Base-by-base conservation (phyloP, 2,888 invertebrate genomes). In the Cordylochernes scorpioides region DNA sequence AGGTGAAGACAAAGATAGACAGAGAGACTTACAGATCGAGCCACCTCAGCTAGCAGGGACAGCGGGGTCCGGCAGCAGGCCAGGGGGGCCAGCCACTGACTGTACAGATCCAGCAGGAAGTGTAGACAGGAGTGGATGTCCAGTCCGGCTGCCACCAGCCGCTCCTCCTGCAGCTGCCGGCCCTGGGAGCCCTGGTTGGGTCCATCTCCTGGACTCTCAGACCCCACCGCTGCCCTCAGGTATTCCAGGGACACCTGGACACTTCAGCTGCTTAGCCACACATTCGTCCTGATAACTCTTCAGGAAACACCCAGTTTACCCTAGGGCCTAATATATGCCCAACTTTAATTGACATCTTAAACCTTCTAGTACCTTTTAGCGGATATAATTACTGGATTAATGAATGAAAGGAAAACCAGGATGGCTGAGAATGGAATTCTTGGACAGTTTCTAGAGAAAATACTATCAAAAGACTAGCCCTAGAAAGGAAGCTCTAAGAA, bases 41-140 rank as follows among this genome's bases (percentile, higher is more conserved):
- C 47, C 1, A 52, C 49, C 36, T 53, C 52, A 36, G 53, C 52
- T 25, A 54, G 44, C 29, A 54, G 43, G 43, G 49, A 46, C 5
- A 56, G 45, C 2, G 54, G 50, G 13, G 49, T 48, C 27, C 45
- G 46, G 12, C 48, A 46, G 30, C 38, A 47, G 27, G 47, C 43
- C 12, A 59, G 57, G 8, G 62, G 55, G 28, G 60, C 57, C 35
- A 67, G 52, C 64, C 71, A 67, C 32, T 82, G 77, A 2, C 73
- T 65, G 41, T 78, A 80, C 17, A 88, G 65, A 52, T 91, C 88
- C 50, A 84, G 65, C 12, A 91, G 60, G 48, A 91, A 71, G 49
- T 82, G 80, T 29, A 88, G 55, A 54, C 88, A 91, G 34, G 88
- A 91, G 50, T 75, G 73, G 17, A 86, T 62, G 54, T 91, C 88